Conservation (phyloP, 2,113 vertebrate genomes). For the Dascyllus trimaculatus region DNA sequence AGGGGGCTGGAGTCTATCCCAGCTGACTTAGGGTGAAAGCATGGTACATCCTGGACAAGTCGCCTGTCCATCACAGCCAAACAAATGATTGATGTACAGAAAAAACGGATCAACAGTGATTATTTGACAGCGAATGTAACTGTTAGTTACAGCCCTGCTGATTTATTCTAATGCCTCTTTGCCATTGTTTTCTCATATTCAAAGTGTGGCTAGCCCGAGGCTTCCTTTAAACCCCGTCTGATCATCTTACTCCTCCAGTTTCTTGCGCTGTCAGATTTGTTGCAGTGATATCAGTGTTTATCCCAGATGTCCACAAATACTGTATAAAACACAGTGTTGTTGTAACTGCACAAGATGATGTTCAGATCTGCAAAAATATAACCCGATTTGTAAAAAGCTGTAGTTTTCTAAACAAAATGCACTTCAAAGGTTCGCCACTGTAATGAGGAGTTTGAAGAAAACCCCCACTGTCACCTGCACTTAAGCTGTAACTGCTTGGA, state of each 20-base stretch:
- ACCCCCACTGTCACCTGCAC: not conserved
- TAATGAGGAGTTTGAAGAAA: not conserved
- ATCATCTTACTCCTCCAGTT: not conserved
- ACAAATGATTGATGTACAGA: no score
- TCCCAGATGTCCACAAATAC: not conserved
- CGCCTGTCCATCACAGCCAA: no score
- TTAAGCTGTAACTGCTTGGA: slow-evolving; percentile 3
- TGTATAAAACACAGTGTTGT: not conserved
- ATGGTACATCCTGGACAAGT: no score
- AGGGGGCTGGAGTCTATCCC: no score
- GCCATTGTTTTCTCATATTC: not conserved
- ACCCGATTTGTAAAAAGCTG: not conserved
- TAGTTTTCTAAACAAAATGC: not conserved
- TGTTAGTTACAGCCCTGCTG: no score
- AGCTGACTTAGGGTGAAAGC: no score
- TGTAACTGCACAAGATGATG: not conserved
- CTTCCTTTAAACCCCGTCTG: not conserved
- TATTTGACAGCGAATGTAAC: no score
- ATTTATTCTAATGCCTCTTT: not conserved
- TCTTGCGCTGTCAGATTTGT: not conserved
- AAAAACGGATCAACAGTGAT: no score
- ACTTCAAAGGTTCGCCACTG: not conserved
- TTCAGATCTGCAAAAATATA: slow-evolving; percentile 9
- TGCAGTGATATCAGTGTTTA: not conserved
- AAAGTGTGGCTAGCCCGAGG: not conserved